Conservation (phyloP, 2,113 vertebrate genomes). For the Garra rufa region DNA sequence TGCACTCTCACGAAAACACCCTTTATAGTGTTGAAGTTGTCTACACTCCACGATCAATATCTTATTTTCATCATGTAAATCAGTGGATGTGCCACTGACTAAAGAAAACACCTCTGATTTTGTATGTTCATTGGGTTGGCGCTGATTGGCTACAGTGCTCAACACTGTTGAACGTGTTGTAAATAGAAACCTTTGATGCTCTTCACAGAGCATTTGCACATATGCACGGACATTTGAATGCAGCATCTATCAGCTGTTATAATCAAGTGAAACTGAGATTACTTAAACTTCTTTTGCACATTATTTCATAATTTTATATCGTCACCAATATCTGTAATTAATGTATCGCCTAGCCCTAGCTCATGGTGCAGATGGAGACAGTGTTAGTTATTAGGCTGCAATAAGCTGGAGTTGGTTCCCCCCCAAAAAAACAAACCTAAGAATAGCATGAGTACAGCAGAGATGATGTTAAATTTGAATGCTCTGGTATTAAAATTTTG, state of each 20-base stretch:
- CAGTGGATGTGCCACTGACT: not conserved
- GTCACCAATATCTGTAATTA: not conserved
- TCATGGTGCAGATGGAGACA: not conserved
- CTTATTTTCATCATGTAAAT: too few relatives aligned
- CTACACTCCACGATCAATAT: too few relatives aligned
- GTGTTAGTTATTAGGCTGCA: not conserved
- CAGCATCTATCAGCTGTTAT: too few relatives aligned
- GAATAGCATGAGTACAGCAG: not conserved
- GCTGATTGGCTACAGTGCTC: not conserved
- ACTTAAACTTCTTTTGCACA: not conserved
- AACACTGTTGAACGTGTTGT: not conserved
- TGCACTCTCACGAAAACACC: too few relatives aligned
- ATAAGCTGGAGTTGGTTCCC: not conserved
- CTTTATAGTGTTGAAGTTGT: too few relatives aligned
- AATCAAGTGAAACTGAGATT: not conserved
- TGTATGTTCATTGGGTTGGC: not conserved
- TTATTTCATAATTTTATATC: not conserved
- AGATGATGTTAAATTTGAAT: not conserved
- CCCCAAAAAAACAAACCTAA: not conserved
- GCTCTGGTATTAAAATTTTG: not conserved
- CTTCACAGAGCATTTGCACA: not conserved
- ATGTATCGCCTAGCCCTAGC: not conserved
- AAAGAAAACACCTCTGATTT: not conserved
- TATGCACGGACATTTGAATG: not conserved
- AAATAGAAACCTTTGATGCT: conserved; percentile 1